A percentile compares a stretch with the other conserved stretches of the same genome.
These are phyloP conservation scores for Calidris pygmaea DNA, from an alignment of 2,113 vertebrate genomes.

Conservation along the genomic window DNA sequence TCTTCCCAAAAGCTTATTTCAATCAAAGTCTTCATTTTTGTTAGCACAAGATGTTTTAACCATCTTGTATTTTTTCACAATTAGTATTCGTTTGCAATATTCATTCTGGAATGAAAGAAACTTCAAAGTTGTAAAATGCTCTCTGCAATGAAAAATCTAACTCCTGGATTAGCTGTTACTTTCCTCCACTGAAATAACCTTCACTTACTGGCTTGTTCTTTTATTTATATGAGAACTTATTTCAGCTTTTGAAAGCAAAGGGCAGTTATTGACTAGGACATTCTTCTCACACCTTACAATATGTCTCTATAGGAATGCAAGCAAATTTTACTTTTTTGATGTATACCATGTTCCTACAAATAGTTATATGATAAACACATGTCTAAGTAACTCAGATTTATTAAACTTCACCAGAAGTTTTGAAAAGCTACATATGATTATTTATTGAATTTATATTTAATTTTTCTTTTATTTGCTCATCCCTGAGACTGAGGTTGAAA, in stretches of 20 bases:
- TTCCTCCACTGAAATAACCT: background rate
- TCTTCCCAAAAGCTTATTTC: background rate
- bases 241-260: background rate
- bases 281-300: conserved; percentile 16
- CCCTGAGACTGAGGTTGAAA: background rate
- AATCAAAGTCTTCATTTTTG: background rate
- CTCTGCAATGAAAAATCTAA: background rate
- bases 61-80: background rate
- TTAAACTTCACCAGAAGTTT: background rate
- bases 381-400: background rate
- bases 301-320: background rate
- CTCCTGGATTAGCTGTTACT: background rate
- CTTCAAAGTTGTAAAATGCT: background rate
- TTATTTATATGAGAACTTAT: background rate
- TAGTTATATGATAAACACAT: background rate
- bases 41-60: conserved; percentile 7
- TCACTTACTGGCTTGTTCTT: background rate
- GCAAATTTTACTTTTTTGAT: background rate
- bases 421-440: background rate
- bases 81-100: background rate
- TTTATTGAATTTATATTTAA: background rate
- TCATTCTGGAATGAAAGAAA: background rate
- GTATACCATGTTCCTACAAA: background rate
- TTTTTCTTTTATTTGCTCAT: background rate
- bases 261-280: background rate